Base-by-base conservation (phyloP, 2,888 invertebrate species). In the Celastrina argiolus region DNA sequence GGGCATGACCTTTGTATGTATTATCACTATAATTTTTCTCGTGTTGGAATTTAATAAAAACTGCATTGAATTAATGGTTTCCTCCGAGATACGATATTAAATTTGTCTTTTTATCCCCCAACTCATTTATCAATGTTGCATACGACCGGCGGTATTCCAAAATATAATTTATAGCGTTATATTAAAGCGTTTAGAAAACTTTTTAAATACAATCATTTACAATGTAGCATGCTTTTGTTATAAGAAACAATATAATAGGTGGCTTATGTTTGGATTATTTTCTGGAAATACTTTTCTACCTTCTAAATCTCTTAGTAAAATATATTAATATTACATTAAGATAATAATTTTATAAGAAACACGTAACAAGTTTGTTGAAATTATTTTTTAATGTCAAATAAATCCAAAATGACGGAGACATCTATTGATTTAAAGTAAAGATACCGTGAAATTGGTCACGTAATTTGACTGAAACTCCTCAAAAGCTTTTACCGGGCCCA, bases 21-120 rank as follows among this genome's bases (percentile, higher is more conserved):
- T 61, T 39, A 36, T 61, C 36, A 39, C 39, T 39, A 26, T 22
- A 22, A 39, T 61, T 36, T 36, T 61, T 36, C 61, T 61, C 61
- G 39, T 61, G 61, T 61, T 61, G 61, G 61, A 61, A 61, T 61
- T 73, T 79, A 81, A 82, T 80, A 81, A 80, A 78, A 78, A 78
- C 74, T 72, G 67, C 64, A 64, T 66, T 56, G 61, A 68, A 63
- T 58, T 68, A 71, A 67, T 68, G 67, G 59, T 67, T 65, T 66
- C 36, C 66, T 66, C 64, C 45, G 66, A 76, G 80, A 80, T 80
- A 79, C 75, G 81, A 76, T 79, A 80, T 81, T 77, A 83, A 81
- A 83, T 84, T 84, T 84, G 82, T 84, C 83, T 81, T 81, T 78
- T 77, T 66, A 66, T 66, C 58, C 77, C 77, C 77, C 75, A 69